Base-by-base conservation (phyloP, 2,888 invertebrate species). In the Rotaria macrura region DNA sequence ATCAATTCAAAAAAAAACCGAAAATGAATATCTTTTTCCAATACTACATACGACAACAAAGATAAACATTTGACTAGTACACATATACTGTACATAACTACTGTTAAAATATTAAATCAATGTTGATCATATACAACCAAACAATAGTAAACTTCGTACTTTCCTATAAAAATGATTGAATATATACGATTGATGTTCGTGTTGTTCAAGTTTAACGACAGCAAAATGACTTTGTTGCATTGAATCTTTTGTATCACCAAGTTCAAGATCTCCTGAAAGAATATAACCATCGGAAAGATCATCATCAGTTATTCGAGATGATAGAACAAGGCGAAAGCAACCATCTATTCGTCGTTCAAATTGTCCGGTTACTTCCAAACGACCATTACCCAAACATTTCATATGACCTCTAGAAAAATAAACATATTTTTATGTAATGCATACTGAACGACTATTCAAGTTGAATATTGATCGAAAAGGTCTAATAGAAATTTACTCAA, bases 241-340 rank as follows among this genome's bases (percentile, higher is more conserved):
- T 25, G 40, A 25, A 43, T 79, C 40, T 43, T 79, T 43, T 43
- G 79, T 43, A 43, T 40, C 40, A 25, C 79, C 79, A 25, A 79
- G 79, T 40, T 79, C 79, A 43, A 79, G 43, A 43, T 40, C 79
- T n/a, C 79, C 79, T 7, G 79, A 79, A n/a, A 79, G 43, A 43
- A 79, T 43, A 14, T 79, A 79, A 43, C 79, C 79, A 79, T 79
- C 79, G 5, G 40, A 43, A 9, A 79, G 25, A 79, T 79, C 79
- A 79, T 79, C 79, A 43, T 38, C 79, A 79, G 79, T 79, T 79
- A 79, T 79, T 40, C n/a, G 40, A 43, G 79, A 79, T 79, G 79
- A 79, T n/a, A 79, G 43, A 43, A 43, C 1, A 25, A 79, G n/a
- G 34, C 79, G 79, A 79, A 79, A 79, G n/a, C 25, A 43, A n/a